phyloP scores from a whole-genome alignment of 1,140 invertebrate genomes.

The Drosophila mayri region DNA sequence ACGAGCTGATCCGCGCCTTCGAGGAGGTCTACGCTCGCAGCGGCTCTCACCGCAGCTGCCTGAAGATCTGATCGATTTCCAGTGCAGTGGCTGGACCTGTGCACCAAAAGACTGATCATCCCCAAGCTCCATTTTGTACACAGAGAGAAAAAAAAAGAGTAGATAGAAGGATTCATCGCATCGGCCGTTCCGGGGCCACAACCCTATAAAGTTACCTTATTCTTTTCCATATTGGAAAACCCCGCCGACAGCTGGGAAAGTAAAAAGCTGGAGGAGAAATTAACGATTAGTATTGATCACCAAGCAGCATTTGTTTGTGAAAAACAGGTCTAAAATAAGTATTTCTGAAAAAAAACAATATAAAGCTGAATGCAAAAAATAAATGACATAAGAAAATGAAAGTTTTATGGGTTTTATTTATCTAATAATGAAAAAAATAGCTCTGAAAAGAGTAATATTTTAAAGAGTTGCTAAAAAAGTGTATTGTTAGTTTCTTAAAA shows the following conservation, averaged over 20 bases:
- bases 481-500: no score
- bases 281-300: constrained; percentile 79
- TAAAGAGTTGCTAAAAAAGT: no score
- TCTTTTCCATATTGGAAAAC: constrained; percentile 79
- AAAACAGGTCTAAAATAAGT: constrained; percentile 74
- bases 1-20: constrained; percentile 90
- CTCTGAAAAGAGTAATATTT: no score
- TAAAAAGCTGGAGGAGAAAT: constrained; percentile 24
- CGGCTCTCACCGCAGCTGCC: constrained; percentile 67
- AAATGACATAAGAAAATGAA: constrained; percentile 17
- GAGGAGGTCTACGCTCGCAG: constrained; percentile 75
- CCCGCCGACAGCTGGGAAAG: constrained; percentile 7
- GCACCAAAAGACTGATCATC: constrained; percentile 67
- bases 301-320: constrained; percentile 79
- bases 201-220: constrained; percentile 29
- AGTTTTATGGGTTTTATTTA: background rate
- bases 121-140: constrained; percentile 45
- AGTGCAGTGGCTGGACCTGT: constrained; percentile 33
- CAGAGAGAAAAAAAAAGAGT: constrained; percentile 9
- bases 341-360: constrained; percentile 40
- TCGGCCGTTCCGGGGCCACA: constrained; percentile 27
- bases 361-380: constrained; percentile 35
- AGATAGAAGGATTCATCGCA: constrained; percentile 36
- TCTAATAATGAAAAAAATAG: background rate
- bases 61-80: constrained; percentile 68